phyloP scores from a whole-genome alignment of 2,797 vertebrate genomes.

The Neosalanx taihuensis region DNA sequence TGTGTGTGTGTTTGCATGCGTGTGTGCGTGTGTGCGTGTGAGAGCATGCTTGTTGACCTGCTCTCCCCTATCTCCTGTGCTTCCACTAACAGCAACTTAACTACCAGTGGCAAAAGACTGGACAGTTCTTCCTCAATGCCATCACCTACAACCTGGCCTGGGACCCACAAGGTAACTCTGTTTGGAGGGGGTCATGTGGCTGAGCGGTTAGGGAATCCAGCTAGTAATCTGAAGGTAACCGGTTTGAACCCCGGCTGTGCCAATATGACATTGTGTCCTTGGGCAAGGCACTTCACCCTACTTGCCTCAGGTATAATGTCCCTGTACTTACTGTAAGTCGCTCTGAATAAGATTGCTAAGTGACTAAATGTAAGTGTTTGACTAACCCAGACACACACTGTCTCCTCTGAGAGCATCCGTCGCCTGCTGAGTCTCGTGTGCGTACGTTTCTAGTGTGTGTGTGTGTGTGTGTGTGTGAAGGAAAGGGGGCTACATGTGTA shows the following conservation, averaged over 20 bases:
- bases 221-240: too few species aligned
- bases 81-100: slow-evolving; percentile 85
- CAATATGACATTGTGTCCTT: too few species aligned
- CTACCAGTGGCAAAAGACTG: slow-evolving; percentile 98
- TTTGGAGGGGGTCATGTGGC: background rate
- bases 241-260: too few species aligned
- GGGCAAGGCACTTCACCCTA: too few species aligned
- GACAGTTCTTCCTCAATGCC: slow-evolving; percentile 95
- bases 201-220: too few species aligned
- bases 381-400: slow-evolving; percentile 1
- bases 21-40: slow-evolving; percentile 21
- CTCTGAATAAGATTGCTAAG: background rate
- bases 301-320: too few species aligned
- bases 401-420: slow-evolving; percentile 26
- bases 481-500: slow-evolving; percentile 36
- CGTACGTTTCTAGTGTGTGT: slow-evolving; percentile 22
- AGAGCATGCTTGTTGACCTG: slow-evolving; percentile 31
- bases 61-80: slow-evolving; percentile 39
- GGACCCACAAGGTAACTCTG: slow-evolving; percentile 93
- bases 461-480: slow-evolving; percentile 46
- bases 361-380: background rate
- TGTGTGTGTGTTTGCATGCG: background rate
- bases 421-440: background rate
- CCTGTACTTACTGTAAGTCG: too few species aligned
- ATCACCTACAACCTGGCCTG: slow-evolving; percentile 97